These are phyloP conservation scores for Aselliscus stoliczkanus DNA, from an alignment of 2,797 vertebrate genomes.

Conservation along the genomic window DNA sequence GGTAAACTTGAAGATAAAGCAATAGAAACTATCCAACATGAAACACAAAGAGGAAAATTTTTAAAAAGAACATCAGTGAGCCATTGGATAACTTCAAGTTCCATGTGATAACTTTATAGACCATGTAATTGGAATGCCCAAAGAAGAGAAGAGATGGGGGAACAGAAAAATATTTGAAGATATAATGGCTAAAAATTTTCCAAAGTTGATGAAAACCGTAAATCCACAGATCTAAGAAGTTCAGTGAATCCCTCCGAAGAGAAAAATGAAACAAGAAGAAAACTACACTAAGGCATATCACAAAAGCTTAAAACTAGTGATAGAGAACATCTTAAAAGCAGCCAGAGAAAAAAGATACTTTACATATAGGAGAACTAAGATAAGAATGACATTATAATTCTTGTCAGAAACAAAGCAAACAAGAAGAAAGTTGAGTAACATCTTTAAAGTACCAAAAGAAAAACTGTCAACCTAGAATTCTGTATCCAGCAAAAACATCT, in stretches of 20 bases:
- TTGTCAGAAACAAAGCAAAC: neutral
- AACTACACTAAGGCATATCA: neutral
- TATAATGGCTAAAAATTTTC: neutral
- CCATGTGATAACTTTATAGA: neutral
- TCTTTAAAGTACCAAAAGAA: neutral
- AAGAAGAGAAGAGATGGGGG: neutral
- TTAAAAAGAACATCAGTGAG: neutral
- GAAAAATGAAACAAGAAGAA: neutral
- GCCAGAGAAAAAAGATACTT: neutral
- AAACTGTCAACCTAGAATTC: neutral
- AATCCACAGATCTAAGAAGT: neutral
- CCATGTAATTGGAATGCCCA: neutral
- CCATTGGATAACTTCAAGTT: neutral
- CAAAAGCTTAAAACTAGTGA: neutral
- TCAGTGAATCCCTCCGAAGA: neutral
- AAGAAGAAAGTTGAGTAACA: slow-evolving; percentile 16
- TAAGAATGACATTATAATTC: neutral
- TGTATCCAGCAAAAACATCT: neutral
- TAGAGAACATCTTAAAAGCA: slow-evolving; percentile 35
- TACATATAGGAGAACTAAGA: neutral
- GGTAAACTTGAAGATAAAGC: neutral
- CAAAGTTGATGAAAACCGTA: neutral
- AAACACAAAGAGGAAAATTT: neutral
- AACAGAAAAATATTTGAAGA: slow-evolving; percentile 22
- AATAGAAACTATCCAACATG: slow-evolving; percentile 15